These are phyloP conservation scores for Polypterus bichir DNA, from an alignment of 2,113 vertebrate genomes.

Conservation along the genomic window DNA sequence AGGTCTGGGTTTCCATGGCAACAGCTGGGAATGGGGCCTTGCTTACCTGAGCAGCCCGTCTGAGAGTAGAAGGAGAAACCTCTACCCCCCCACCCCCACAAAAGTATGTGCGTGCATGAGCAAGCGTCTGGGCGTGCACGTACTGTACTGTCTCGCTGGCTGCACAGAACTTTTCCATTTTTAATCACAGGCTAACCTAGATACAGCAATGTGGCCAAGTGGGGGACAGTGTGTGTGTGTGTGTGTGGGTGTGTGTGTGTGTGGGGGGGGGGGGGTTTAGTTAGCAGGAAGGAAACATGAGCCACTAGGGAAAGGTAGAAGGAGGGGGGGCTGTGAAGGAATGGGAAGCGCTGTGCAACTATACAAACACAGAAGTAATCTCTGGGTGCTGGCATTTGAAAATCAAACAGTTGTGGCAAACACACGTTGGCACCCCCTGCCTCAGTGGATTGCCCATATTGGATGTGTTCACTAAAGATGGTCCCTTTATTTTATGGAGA, in stretches of 20 bases:
- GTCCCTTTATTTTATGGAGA: too few relatives aligned
- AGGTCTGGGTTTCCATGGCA: slow-evolving; percentile 24
- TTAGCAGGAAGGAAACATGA: too few relatives aligned
- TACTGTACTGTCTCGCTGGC: neutral
- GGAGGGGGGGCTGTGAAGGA: too few relatives aligned
- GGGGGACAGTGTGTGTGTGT: neutral
- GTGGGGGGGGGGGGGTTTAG: neutral
- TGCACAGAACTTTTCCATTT: neutral
- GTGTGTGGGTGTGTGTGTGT: neutral
- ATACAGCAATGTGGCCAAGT: neutral
- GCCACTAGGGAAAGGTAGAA: too few relatives aligned
- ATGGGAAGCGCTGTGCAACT: too few relatives aligned
- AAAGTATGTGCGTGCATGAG: slow-evolving; percentile 6
- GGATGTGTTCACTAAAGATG: too few relatives aligned
- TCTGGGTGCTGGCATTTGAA: too few relatives aligned
- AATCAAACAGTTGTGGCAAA: too few relatives aligned
- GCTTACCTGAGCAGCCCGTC: slow-evolving; percentile 24
- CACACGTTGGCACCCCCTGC: too few relatives aligned
- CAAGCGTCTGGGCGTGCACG: slow-evolving; percentile 3
- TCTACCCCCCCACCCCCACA: neutral
- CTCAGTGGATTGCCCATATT: too few relatives aligned
- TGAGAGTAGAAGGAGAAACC: neutral
- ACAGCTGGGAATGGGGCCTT: slow-evolving; percentile 15
- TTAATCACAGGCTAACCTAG: neutral
- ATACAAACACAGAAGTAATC: too few relatives aligned